Evolutionary conservation across 1,140 invertebrate genomes (phyloP), one percentile per base, ranked within the genome.

Genomic region (roundworm (Caenorhabditis elegans)): DNA sequence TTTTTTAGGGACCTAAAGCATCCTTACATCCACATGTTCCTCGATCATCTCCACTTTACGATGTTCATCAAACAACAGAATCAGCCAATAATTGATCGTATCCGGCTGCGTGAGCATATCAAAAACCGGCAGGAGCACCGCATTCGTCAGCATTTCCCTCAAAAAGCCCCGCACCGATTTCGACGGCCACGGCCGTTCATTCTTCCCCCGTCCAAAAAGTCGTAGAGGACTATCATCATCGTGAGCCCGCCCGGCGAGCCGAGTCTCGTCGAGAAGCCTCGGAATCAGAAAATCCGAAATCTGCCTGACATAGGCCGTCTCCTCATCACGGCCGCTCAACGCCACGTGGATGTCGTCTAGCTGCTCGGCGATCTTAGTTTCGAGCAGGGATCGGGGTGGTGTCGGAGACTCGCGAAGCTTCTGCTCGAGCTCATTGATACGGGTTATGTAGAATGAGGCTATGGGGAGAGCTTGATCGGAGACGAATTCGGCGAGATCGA

Each of bases 41-140:
- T 51, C 31, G 1, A 49, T 49, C 31, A 70, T 43, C n/a, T 36
- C 46, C 3, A 43, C 43, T 39, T 47, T 34, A 43, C 55, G 11
- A 46, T 53, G 19, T 2, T 36, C 46, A 48, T 85, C 84, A 31
- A 85, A 81, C 8, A 84, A 36, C 5, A 84, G 31, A 48, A 85
- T 76, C 10, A 85, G 49, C 19, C 86, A 84, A 19, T 85, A 51
- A 34, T 85, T 85, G 60, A 85, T 85, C n/a, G 79, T 84, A 53
- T 85, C 84, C 3, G 84, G 84, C 24, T 85, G 84, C 8, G 84
- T 84, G n/a, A 80, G 31, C 49, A 85, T 15, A 76, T 85, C 84
- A 11, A 84, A 48, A 17, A 85, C 51, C 2, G 84, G 84, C 10
- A 84, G 78, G n/a, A 85, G 51, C 8, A 85, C 60, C 11, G 84